Evolutionary conservation across 2,113 vertebrate genomes (phyloP).

Genomic region (Vidua chalybeata): DNA sequence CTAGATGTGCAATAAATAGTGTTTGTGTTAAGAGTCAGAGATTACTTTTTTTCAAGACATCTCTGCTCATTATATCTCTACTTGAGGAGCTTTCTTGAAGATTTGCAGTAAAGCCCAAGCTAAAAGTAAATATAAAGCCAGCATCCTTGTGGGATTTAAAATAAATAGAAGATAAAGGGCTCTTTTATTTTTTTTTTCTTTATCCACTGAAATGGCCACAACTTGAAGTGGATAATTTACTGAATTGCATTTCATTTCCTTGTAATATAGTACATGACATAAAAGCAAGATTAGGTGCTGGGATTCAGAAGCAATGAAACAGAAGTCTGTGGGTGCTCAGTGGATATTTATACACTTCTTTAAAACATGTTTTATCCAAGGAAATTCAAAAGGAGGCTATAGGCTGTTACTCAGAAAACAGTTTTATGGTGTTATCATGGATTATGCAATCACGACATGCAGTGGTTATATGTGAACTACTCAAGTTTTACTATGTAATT

Average conservation of each 20-base stretch:
- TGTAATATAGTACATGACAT: conserved; percentile 49
- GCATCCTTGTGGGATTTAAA: conserved; percentile 48
- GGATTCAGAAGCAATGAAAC: conserved; percentile 34
- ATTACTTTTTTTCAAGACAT: conserved; percentile 49
- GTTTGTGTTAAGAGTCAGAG: conserved; percentile 43
- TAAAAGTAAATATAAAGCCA: conserved; percentile 30
- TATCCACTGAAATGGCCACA: conserved; percentile 38
- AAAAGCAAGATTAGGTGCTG: conserved; percentile 35
- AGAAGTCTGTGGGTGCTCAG: conserved; percentile 17
- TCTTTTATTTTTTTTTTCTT: conserved; percentile 12
- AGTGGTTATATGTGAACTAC: neutral
- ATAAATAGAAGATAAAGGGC: conserved; percentile 42
- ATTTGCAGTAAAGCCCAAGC: conserved; percentile 21
- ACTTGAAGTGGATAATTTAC: conserved; percentile 59
- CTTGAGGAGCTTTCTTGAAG: conserved; percentile 51
- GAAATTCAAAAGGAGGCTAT: neutral
- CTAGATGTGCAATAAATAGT: conserved; percentile 36
- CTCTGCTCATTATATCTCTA: conserved; percentile 54
- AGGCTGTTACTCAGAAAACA: conserved; percentile 1
- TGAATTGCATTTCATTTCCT: conserved; percentile 56
- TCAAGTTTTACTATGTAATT: neutral
- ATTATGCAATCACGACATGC: neutral
- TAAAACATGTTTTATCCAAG: neutral
- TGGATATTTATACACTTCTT: conserved; percentile 26
- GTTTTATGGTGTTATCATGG: neutral